Conservation (phyloP, 2,888 invertebrate species). For the Drosophila macrospina region DNA sequence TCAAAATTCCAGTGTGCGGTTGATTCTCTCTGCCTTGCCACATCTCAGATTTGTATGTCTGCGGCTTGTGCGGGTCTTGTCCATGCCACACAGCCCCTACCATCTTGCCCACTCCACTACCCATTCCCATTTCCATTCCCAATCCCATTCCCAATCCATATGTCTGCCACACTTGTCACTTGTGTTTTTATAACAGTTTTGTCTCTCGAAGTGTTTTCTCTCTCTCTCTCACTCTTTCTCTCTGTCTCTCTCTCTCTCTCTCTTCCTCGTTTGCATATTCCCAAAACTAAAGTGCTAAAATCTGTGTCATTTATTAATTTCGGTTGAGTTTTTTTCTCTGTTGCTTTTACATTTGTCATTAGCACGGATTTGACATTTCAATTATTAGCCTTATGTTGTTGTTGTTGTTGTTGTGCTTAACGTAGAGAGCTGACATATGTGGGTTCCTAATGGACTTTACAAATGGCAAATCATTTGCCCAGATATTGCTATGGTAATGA, state of each 20-base stretch:
- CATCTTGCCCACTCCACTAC: background rate
- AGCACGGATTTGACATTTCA: constrained; percentile 76
- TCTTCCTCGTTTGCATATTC: constrained; percentile 13
- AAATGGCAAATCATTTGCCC: constrained; percentile 29
- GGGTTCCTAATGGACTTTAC: constrained; percentile 50
- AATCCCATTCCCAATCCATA: constrained; percentile 54
- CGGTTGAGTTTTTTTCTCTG: constrained; percentile 37
- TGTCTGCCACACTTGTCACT: constrained; percentile 81
- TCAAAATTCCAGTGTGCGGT: constrained; percentile 71
- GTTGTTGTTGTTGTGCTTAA: constrained; percentile 6
- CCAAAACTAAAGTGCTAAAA: constrained; percentile 72
- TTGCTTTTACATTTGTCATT: constrained; percentile 74
- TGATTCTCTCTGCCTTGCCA: constrained; percentile 40
- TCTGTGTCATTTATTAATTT: constrained; percentile 78
- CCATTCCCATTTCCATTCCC: constrained; percentile 3
- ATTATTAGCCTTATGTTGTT: constrained; percentile 61
- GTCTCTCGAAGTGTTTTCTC: constrained; percentile 34
- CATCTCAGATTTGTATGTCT: constrained; percentile 57
- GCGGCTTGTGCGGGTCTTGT: constrained; percentile 49
- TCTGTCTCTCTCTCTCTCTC: background rate
- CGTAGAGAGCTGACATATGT: constrained; percentile 39
- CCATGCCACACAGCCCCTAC: background rate
- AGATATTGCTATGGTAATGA: constrained; percentile 39
- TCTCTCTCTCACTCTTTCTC: background rate
- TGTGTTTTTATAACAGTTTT: constrained; percentile 77